Base-by-base conservation (phyloP, 2,888 invertebrate species). In the Phortica okadai region DNA sequence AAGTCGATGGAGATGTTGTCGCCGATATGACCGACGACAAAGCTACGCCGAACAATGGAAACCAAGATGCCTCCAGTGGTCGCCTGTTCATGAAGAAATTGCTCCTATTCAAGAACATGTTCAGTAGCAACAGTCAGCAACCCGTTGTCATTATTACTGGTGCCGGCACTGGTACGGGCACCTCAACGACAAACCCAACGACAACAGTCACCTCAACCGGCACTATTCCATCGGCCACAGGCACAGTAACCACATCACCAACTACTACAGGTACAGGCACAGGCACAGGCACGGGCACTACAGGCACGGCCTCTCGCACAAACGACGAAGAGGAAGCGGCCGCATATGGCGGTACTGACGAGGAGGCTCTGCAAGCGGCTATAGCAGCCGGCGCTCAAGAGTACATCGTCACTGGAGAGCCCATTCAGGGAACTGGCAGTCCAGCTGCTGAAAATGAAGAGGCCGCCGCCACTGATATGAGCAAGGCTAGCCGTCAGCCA, bases 11-110 rank as follows among this genome's bases (percentile, higher is more conserved):
- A 7, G 76, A 74, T 0, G 74, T 11, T 6, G 77, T 75, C 1
- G 78, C 69, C 0, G 50, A 66, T 6, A 69, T 16, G n/a, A 73
- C 6, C 8, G 67, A 62, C 14, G 58, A 42, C 4, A 59, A 45
- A 2, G 70, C 62, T 8, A 70, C 62, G 21, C 72, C 74, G n/a
- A 0, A 74, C 0, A 58, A 72, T 1, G 78, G 81, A 33, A 83
- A 79, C 62, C 80, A 83, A n/a, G 88, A 88, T 16, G 80, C 87
- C 1, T 88, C 90, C 25, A 90, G 84, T 25, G 90, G 90, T 0
- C 87, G 90, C 4, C 78, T 90, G 41, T 91, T 90, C 76, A 78
- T 89, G 4, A 89, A 85, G 76, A 91, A 89, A 69, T 89, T 90
- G 76, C 81, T 90, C 21, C 82, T 84, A n/a, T 89, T 89, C 77